phyloP scores from a whole-genome alignment of 2,113 vertebrate species.

The Cinclus mexicanus region DNA sequence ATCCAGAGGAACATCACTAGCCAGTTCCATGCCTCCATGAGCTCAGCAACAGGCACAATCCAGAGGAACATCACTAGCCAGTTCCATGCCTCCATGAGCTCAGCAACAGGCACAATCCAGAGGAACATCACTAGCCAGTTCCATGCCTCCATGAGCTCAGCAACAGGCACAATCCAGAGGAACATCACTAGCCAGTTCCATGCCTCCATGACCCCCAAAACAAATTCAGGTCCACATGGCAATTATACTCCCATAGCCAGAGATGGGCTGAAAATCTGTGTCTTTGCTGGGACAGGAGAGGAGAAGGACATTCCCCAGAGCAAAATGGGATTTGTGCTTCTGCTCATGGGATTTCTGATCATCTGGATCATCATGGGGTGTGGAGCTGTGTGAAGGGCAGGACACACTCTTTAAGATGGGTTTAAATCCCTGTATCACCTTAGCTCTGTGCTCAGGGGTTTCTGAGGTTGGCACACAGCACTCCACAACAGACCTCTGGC shows the following conservation, averaged over 20 bases:
- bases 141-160: neutral
- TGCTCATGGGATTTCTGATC: neutral
- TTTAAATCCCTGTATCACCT: neutral
- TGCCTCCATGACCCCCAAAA: neutral
- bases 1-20: neutral
- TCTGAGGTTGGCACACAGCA: neutral
- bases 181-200: neutral
- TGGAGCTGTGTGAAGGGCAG: neutral
- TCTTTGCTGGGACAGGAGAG: neutral
- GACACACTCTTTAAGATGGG: neutral
- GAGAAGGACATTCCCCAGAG: neutral
- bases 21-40: neutral
- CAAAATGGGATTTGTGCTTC: neutral
- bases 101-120: neutral
- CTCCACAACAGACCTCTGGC: too few species aligned
- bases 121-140: neutral
- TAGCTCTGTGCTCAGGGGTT: neutral
- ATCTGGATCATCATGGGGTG: neutral
- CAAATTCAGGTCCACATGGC: too few species aligned
- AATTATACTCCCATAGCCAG: neutral
- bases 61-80: neutral
- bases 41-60: neutral
- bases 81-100: neutral
- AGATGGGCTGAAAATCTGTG: accelerated
- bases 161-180: neutral